Conservation (phyloP, 2,113 vertebrate genomes). For the Hemichromis elongatus region DNA sequence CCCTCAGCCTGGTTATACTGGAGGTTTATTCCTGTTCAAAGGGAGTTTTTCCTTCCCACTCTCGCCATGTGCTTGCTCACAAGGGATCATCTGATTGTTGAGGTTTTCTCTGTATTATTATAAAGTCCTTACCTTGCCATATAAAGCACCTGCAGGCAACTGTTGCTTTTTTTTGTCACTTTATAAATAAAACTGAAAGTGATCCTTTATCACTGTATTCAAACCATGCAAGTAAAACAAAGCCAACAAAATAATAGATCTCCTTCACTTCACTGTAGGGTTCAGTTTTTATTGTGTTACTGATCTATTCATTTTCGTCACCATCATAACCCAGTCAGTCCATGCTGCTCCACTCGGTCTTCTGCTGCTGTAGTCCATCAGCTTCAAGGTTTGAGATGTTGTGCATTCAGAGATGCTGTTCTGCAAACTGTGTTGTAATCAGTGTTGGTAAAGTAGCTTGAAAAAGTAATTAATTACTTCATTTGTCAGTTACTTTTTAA, state of each 20-base stretch:
- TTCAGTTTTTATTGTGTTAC: not conserved
- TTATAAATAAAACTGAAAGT: rapidly evolving
- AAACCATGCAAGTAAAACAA: not conserved
- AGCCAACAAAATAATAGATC: not conserved
- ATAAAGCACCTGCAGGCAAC: rapidly evolving
- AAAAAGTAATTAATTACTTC: not conserved
- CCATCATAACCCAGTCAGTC: not conserved
- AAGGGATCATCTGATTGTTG: rapidly evolving
- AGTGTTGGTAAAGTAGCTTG: not conserved
- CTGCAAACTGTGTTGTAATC: not conserved
- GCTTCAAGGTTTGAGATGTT: not conserved
- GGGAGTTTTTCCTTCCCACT: not conserved
- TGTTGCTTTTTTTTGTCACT: not conserved
- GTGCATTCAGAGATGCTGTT: not conserved
- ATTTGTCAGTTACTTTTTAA: not conserved
- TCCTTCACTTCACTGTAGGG: rapidly evolving
- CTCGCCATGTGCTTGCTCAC: not conserved
- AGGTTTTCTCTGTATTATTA: too few relatives aligned
- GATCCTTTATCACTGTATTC: rapidly evolving
- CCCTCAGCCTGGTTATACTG: not conserved
- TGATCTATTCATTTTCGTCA: not conserved
- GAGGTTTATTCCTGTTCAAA: not conserved
- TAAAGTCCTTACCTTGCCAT: not conserved
- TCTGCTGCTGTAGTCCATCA: not conserved
- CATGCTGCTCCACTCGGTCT: not conserved